Evolutionary conservation across 2,797 vertebrate genomes (phyloP), one percentile per base, ranked within the genome.

Genomic region (Crenuchus spilurus): DNA sequence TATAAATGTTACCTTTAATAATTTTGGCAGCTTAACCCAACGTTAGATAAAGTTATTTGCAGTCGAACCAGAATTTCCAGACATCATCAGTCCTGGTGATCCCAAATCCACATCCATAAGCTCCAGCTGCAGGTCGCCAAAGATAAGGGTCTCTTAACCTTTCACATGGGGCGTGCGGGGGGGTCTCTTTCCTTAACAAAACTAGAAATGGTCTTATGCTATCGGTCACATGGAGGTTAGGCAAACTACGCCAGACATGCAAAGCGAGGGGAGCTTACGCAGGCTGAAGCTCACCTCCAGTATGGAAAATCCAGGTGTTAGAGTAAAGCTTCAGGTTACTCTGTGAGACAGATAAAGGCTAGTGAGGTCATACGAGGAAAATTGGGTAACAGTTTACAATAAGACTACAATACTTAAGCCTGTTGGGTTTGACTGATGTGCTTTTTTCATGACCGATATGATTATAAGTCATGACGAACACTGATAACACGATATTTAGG

Each of bases 221-320:
- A 68, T 79, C 63, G n/a, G 78, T 80, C 76, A 82, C 26, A 37
- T 13, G 57, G 68, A 79, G 81, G 71, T 69, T 64, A 79, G 37
- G 55, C 71, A 75, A 74, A 80, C 55, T 44, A 72, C 24, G 33
- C 61, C 24, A 6, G 37, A 75, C 68, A 82, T 80, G 74, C 73
- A 84, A 80, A 75, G 42, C 61, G 52, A 37, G 44, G 57, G 51
- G 6, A 51, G 24, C n/a, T 20, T 49, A 5, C 8, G 16, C 18
- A 39, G 31, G 41, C 8, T 44, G 5, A 28, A 20, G 6, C 31
- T 55, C 48, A 66, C 55, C 46, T 39, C 28, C 31, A 22, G n/a
- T 2, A 67, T 41, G 42, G 64, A 67, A 58, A 41, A 49, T 18
- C n/a, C 72, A 67, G 52, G 41, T 46, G 26, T 26, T 46, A 44